These are phyloP conservation scores for Cyanocitta stelleri DNA, from an alignment of 2,113 vertebrate species.

Conservation along the genomic window DNA sequence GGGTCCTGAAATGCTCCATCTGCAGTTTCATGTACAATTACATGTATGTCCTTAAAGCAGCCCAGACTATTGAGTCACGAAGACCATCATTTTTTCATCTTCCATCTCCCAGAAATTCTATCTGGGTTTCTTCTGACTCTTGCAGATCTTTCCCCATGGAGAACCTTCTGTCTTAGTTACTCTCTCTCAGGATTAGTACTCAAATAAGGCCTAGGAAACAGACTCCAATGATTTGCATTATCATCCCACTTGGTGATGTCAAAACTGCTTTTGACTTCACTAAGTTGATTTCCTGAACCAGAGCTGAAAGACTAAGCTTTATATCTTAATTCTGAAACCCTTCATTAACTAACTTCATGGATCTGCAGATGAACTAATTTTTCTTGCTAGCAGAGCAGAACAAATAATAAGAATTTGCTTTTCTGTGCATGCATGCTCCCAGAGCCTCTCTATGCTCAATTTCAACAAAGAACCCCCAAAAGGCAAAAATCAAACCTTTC, in stretches of 20 bases:
- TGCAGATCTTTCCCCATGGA: neutral
- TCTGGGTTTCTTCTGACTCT: neutral
- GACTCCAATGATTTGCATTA: neutral
- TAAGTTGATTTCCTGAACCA: neutral
- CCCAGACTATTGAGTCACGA: neutral
- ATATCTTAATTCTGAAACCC: neutral
- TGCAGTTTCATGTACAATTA: neutral
- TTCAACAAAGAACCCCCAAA: neutral
- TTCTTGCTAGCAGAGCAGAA: slow-evolving; percentile 2
- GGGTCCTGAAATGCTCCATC: neutral
- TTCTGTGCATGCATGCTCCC: neutral
- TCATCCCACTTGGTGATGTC: neutral
- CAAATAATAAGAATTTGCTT: neutral
- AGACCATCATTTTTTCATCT: neutral
- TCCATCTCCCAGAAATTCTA: neutral
- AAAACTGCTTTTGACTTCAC: neutral
- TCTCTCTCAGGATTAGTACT: neutral
- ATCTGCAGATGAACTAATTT: neutral
- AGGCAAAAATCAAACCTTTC: neutral
- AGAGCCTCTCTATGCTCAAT: neutral
- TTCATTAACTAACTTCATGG: neutral
- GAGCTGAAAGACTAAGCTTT: neutral
- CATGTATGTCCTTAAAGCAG: neutral
- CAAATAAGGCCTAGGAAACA: neutral
- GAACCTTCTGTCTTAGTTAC: neutral